These are phyloP conservation scores for Anser brachyrhynchus DNA, from an alignment of 2,113 vertebrate genomes.

Conservation along the genomic window DNA sequence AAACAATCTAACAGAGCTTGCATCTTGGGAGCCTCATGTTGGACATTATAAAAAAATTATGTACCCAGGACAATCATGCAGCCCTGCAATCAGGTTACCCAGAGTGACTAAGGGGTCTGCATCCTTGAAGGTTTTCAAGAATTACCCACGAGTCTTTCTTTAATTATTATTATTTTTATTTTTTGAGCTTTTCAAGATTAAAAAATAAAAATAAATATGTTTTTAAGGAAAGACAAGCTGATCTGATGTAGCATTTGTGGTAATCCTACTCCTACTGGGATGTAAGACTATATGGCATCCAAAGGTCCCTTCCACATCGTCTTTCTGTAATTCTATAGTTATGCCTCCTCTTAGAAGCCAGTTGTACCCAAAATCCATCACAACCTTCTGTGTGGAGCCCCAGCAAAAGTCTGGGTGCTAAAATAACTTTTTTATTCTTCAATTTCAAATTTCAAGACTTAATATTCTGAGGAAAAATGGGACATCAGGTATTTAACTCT, in stretches of 20 bases:
- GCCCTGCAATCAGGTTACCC: neutral
- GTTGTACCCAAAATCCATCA: neutral
- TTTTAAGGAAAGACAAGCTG: neutral
- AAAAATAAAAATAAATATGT: neutral
- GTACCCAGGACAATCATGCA: neutral
- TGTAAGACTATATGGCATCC: neutral
- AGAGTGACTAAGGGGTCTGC: neutral
- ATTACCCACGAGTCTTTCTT: neutral
- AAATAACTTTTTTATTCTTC: neutral
- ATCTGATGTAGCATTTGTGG: neutral
- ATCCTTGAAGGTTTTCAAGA: neutral
- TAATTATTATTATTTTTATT: neutral
- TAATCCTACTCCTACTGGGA: neutral
- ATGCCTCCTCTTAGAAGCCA: neutral
- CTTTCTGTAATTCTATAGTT: neutral
- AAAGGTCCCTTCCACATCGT: neutral
- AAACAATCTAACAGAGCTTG: neutral
- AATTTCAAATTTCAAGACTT: neutral
- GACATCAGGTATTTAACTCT: neutral
- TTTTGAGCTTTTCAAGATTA: neutral
- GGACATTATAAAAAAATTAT: neutral
- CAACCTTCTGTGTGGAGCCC: neutral
- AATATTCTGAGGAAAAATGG: neutral
- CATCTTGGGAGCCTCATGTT: neutral
- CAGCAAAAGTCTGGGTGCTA: neutral